These are phyloP conservation scores for Polymixis lichenea DNA, from an alignment of 2,888 invertebrate genomes.

Conservation along the genomic window DNA sequence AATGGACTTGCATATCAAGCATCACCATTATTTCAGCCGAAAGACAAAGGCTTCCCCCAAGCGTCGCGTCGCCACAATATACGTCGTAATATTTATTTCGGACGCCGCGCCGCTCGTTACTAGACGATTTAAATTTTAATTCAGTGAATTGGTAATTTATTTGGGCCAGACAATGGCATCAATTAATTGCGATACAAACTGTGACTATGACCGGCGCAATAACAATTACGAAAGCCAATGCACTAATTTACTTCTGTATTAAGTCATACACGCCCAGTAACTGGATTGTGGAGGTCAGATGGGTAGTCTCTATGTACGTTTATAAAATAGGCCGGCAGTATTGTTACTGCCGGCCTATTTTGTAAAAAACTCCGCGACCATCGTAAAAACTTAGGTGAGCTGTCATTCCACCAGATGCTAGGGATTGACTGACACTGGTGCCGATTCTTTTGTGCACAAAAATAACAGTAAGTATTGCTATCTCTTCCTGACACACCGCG, in stretches of 20 bases:
- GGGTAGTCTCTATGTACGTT: neutral
- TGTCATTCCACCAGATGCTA: neutral
- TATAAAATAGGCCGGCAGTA: too few species aligned
- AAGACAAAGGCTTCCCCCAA: neutral
- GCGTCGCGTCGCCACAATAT: neutral
- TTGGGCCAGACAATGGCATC: neutral
- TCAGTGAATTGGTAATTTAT: conserved; percentile 8
- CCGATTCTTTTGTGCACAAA: too few species aligned
- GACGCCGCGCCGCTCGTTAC: neutral
- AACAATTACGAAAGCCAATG: neutral
- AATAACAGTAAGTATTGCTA: too few species aligned
- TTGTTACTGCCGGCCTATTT: too few species aligned
- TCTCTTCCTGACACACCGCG: too few species aligned
- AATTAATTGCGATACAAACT: conserved; percentile 5
- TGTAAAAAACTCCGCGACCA: neutral
- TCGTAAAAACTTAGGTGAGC: neutral
- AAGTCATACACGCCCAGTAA: conserved; percentile 55
- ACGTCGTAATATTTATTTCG: neutral
- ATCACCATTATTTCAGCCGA: neutral
- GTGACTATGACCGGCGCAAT: conserved; percentile 9
- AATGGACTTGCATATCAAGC: neutral
- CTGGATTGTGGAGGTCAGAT: neutral
- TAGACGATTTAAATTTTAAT: neutral
- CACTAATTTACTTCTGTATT: conserved; percentile 1
- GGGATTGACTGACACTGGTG: neutral